Percentiles rank a stretch among this genome's conserved stretches.
Evolutionary conservation across 2,888 invertebrate species (phyloP).

Genomic region (Amaurobius ferox): DNA sequence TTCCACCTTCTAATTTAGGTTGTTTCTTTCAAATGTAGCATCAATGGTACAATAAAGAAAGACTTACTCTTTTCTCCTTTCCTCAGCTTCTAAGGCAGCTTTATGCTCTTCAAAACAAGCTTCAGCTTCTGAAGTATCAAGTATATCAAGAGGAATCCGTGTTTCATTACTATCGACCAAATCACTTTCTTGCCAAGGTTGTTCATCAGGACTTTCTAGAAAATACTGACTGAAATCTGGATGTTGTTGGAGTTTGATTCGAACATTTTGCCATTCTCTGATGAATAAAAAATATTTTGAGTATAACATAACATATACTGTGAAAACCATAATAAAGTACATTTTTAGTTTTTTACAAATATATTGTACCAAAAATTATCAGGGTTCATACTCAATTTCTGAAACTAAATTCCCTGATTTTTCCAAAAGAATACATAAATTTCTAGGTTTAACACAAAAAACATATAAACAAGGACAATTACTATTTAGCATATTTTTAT

Average conservation of each 20-base stretch:
- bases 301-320: background rate
- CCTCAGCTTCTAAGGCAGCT: constrained; percentile 93
- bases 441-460: too few species aligned
- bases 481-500: too few species aligned
- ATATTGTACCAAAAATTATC: too few species aligned
- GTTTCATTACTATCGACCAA: constrained; percentile 83
- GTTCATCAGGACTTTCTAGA: constrained; percentile 88
- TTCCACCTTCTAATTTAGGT: too few species aligned
- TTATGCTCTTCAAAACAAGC: constrained; percentile 93
- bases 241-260: constrained; percentile 90
- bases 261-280: constrained; percentile 93
- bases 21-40: too few species aligned
- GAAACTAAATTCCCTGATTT: too few species aligned
- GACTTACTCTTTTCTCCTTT: constrained; percentile 91
- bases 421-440: background rate
- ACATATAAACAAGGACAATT: too few species aligned
- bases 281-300: too few species aligned
- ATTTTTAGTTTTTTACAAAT: too few species aligned
- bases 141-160: constrained; percentile 93
- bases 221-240: constrained; percentile 96
- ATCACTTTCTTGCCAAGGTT: constrained; percentile 86
- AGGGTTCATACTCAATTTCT: too few species aligned
- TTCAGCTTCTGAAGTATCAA: constrained; percentile 94
- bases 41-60: too few species aligned
- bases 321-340: background rate